Conservation (phyloP, 2,797 vertebrate species). For the Naso thynnoides region DNA sequence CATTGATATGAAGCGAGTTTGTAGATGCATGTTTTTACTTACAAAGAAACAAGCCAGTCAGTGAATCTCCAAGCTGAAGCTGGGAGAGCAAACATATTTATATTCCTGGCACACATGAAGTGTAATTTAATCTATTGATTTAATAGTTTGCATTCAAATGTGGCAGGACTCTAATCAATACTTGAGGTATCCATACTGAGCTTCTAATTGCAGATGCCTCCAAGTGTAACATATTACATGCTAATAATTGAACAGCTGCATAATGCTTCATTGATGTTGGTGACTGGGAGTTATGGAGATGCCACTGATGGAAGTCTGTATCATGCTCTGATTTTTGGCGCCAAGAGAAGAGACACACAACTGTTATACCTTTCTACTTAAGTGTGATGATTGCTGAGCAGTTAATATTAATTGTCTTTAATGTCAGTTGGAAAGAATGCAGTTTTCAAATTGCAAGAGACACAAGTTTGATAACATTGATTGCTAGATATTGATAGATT, state of each 20-base stretch:
- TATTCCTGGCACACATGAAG: slow-evolving; percentile 1
- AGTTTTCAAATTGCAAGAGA: background rate
- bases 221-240: slow-evolving; percentile 54
- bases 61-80: background rate
- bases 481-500: background rate
- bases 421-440: background rate
- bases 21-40: background rate
- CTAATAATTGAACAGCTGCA: slow-evolving; percentile 42
- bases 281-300: slow-evolving; percentile 29
- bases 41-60: background rate
- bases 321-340: background rate
- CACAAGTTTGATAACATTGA: background rate
- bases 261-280: slow-evolving; percentile 51
- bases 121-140: slow-evolving; percentile 36
- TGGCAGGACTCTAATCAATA: slow-evolving; percentile 42
- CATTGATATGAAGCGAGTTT: background rate
- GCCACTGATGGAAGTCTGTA: slow-evolving; percentile 7
- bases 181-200: slow-evolving; percentile 26
- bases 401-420: background rate
- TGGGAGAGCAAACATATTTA: slow-evolving; percentile 5
- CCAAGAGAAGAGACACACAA: background rate
- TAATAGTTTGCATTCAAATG: slow-evolving; percentile 16
- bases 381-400: background rate
- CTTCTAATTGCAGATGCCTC: slow-evolving; percentile 43
- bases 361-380: background rate